Evolutionary conservation across 2,888 invertebrate genomes (phyloP).

Genomic region (Iphiclides podalirius): DNA sequence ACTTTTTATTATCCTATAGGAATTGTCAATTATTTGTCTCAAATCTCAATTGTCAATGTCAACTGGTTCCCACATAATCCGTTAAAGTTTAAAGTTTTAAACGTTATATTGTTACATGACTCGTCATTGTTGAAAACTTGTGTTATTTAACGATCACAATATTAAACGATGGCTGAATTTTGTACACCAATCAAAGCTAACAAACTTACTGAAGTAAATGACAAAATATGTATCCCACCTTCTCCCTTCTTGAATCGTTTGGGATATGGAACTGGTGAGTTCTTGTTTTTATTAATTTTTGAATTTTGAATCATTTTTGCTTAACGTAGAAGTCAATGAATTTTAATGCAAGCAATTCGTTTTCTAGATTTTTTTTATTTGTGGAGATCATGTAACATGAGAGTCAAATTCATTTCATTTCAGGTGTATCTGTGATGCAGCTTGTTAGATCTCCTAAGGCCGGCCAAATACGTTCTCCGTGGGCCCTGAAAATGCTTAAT

Average conservation of each 20-base stretch:
- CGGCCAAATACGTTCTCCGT: slow-evolving; percentile 87
- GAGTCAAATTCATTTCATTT: too few species aligned
- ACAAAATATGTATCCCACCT: slow-evolving; percentile 81
- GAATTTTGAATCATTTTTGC: background rate
- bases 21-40: background rate
- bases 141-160: too few species aligned
- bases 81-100: slow-evolving; percentile 42
- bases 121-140: too few species aligned
- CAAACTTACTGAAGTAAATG: slow-evolving; percentile 39
- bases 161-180: slow-evolving; percentile 42
- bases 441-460: slow-evolving; percentile 85
- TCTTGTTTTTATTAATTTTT: background rate
- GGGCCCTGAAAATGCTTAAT: slow-evolving; percentile 90
- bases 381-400: too few species aligned
- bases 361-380: too few species aligned
- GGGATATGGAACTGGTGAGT: slow-evolving; percentile 87
- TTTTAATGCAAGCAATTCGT: too few species aligned
- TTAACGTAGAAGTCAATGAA: too few species aligned
- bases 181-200: slow-evolving; percentile 62
- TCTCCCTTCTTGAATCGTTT: slow-evolving; percentile 86
- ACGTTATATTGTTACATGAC: too few species aligned
- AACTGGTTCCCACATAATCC: too few species aligned
- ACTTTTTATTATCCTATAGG: too few species aligned
- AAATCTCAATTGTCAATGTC: background rate
- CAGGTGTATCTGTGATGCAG: slow-evolving; percentile 89